Evolutionary conservation across 2,888 invertebrate genomes (phyloP), one percentile per base, ranked within the genome.

Genomic region (Nycteola revayana): DNA sequence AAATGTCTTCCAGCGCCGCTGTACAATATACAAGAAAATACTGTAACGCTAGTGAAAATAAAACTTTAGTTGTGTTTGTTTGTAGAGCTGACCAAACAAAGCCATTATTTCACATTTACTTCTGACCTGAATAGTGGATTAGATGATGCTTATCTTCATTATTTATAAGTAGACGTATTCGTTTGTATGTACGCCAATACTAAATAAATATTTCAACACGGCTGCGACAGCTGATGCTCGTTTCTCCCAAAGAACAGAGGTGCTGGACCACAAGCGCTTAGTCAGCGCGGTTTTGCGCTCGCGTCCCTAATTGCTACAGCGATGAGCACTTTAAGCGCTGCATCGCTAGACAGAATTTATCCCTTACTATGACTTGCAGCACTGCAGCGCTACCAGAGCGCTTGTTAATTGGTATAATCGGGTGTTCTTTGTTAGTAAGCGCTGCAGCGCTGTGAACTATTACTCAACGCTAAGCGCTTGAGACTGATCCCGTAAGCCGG

Each of bases 321-420:
- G 21, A 5, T 21, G 21, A 5, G 21, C 21, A 3, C 21, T 5
- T 21, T 7, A 14, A 14, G 14, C 21, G n/a, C 21, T n/a, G 7
- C 21, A 21, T 5, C 3, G 14, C 21, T 21, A n/a, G 7, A 21
- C 2, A 21, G 21, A n/a, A 5, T 21, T n/a, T 21, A 21, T 5
- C 7, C 21, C 4, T 2, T 14, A 14, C 5, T 2, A 14, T 14
- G 14, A n/a, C 21, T 3, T 21, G 17, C 3, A 21, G 21, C 21
- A 7, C 21, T 21, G 21, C 21, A 21, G 21, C 21, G 21, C 4
- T 21, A 7, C 7, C 7, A 7, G 21, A 21, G n/a, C 7, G 21
- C 17, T 22, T 28, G 35, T 58, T 60, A 70, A 68, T 67, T 61
- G 59, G 43, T 60, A 55, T 60, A 60, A 69, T 63, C 53, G 52